Evolutionary conservation across 2,113 vertebrate species (phyloP).

Genomic region (Antennarius striatus): DNA sequence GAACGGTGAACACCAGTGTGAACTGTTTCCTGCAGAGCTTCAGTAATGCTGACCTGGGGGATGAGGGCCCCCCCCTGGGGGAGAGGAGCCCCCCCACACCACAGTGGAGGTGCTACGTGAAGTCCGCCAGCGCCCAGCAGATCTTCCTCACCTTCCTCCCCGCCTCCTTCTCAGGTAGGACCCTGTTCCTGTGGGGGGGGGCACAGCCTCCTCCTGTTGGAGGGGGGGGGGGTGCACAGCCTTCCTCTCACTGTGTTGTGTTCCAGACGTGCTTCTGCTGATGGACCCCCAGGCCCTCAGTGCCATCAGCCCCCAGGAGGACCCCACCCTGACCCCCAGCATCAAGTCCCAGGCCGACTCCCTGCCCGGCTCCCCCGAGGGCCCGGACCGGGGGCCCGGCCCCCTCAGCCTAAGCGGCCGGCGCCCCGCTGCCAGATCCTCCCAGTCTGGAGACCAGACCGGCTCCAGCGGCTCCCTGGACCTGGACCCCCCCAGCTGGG

Average conservation of each 20-base stretch:
- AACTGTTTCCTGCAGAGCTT: constrained; percentile 67
- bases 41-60: constrained; percentile 81
- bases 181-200: background rate
- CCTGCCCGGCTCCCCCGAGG: constrained; percentile 58
- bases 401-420: too few relatives aligned
- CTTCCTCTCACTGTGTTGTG: background rate
- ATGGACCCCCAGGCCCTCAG: constrained; percentile 58
- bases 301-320: constrained; percentile 42
- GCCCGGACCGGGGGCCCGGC: constrained; percentile 16
- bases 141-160: constrained; percentile 94
- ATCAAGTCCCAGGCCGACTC: constrained; percentile 65
- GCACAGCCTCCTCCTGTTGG: too few relatives aligned
- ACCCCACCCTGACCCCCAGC: constrained; percentile 67
- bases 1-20: background rate
- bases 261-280: constrained; percentile 86
- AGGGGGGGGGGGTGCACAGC: too few relatives aligned
- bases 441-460: constrained; percentile 11
- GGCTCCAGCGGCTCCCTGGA: constrained; percentile 16
- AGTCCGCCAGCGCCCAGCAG: constrained; percentile 87
- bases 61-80: constrained; percentile 72
- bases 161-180: constrained; percentile 85
- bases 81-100: constrained; percentile 66
- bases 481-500: constrained; percentile 44
- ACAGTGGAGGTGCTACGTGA: constrained; percentile 93
- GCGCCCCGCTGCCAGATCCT: constrained; percentile 57